A percentile compares a stretch with the other conserved stretches of the same genome.
These are phyloP conservation scores for Drosophila meridiana DNA, from an alignment of 2,888 invertebrate species.

Conservation along the genomic window DNA sequence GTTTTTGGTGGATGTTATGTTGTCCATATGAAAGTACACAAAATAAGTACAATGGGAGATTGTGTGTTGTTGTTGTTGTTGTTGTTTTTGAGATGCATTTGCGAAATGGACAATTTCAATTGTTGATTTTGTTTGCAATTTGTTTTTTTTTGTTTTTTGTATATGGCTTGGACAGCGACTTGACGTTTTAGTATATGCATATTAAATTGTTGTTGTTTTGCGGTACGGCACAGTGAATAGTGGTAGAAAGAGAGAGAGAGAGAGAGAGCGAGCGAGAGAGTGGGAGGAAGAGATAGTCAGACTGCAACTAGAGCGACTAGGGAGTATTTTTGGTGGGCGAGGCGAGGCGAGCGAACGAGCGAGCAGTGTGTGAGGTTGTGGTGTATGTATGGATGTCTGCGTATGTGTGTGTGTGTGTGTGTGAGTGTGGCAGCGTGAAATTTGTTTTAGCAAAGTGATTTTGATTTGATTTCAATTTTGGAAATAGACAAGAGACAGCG, in stretches of 20 bases:
- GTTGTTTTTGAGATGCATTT: conserved; percentile 68
- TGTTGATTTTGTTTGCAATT: conserved; percentile 4
- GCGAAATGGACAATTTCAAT: conserved; percentile 64
- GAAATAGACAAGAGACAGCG: conserved; percentile 48
- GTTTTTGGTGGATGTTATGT: conserved; percentile 35
- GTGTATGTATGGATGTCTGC: neutral
- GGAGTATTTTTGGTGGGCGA: conserved; percentile 50
- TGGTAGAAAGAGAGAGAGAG: conserved; percentile 30
- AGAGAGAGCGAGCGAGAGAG: conserved; percentile 19
- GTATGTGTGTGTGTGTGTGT: neutral
- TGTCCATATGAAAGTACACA: conserved; percentile 76
- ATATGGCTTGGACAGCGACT: conserved; percentile 56
- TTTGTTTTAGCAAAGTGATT: conserved; percentile 52
- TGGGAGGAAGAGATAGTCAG: conserved; percentile 29
- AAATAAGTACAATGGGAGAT: conserved; percentile 37
- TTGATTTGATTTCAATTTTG: conserved; percentile 50
- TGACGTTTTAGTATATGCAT: conserved; percentile 70
- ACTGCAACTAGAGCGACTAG: conserved; percentile 20
- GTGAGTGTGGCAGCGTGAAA: conserved; percentile 54
- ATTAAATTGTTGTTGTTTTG: conserved; percentile 54
- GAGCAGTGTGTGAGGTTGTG: conserved; percentile 31
- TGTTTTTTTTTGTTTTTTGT: neutral
- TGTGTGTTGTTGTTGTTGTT: conserved; percentile 17
- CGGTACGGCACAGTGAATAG: conserved; percentile 51
- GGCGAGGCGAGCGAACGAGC: conserved; percentile 59